Base-by-base conservation (phyloP, 2,113 vertebrate genomes). In the Nothobranchius furzeri region DNA sequence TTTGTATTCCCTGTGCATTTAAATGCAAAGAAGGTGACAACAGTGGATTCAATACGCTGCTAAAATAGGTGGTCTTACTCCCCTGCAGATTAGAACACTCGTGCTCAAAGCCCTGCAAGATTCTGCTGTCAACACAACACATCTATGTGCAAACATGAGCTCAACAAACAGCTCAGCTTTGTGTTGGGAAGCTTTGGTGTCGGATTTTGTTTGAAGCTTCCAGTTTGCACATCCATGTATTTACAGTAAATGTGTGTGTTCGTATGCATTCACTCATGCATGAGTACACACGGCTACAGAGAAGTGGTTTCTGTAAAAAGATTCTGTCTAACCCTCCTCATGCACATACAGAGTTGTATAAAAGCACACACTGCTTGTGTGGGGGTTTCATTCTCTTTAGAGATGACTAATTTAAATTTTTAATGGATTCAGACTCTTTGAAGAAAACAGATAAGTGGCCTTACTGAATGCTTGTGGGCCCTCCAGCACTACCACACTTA, bases 321-420 rank as follows among this genome's bases (percentile, higher is more conserved):
- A 59, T 35, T 51, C 56, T 57, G 52, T 57, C 42, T 40, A 40
- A 9, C n/a, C 2, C 57, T 13, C 42, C 51, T 20, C 14, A 14
- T 57, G 3, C 42, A 11, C 15, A 15, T 20, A 48, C 24, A 13
- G 40, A 46, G n/a, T 17, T 17, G 51, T 53, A 30, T 62, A 30
- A 76, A 64, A 73, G 64, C 55, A 54, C 64, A 65, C 50, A 8
- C 8, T 73, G 73, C 67, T 69, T 84, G 67, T 71, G 75, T 53
- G 55, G 50, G 13, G 36, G 17, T 57, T 73, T 75, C 59, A 76
- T 79, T 85, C 78, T 88, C 81, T 71, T 71, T 65, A 70, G 36
- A 82, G 70, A 73, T 66, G 77, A 67, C 81, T 82, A 66, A 89
- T 88, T 89, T 87, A 75, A 88, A 90, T 76, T 84, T 85, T 81